Percentiles rank a stretch among this genome's conserved stretches.
Conservation (phyloP, 1,140 invertebrate genomes). For the Papilio aristodemus region DNA sequence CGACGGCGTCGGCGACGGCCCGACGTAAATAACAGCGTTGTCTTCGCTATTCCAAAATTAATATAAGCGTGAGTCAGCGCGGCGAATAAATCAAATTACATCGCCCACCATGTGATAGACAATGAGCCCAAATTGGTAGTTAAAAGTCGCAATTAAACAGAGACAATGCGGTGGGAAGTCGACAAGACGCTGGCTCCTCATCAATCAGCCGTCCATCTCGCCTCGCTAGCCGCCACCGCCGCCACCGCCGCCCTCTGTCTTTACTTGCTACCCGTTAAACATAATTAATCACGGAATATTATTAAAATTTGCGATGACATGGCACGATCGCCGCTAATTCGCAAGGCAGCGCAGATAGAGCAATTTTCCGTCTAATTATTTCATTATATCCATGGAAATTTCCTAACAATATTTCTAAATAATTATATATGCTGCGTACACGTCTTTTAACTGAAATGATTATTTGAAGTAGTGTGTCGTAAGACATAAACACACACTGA, state of each 20-base stretch:
- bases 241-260: conserved; percentile 45
- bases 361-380: conserved; percentile 18
- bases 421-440: not conserved
- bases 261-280: conserved; percentile 59
- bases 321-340: conserved; percentile 60
- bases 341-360: conserved; percentile 26
- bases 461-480: too few relatives aligned
- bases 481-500: too few relatives aligned
- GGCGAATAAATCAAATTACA: conserved; percentile 70
- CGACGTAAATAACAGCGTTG: conserved; percentile 52
- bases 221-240: conserved; percentile 37
- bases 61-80: conserved; percentile 70
- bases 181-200: conserved; percentile 61
- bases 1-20: conserved; percentile 14
- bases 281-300: conserved; percentile 78
- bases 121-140: conserved; percentile 71
- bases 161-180: conserved; percentile 59
- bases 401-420: not conserved
- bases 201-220: conserved; percentile 69
- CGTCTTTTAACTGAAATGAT: not conserved
- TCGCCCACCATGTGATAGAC: conserved; percentile 60
- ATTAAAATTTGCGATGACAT: conserved; percentile 78
- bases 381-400: not conserved
- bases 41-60: conserved; percentile 68
- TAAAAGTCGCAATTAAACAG: conserved; percentile 73